phyloP scores from a whole-genome alignment of 2,888 invertebrate genomes.

The Torymus tubicola region DNA sequence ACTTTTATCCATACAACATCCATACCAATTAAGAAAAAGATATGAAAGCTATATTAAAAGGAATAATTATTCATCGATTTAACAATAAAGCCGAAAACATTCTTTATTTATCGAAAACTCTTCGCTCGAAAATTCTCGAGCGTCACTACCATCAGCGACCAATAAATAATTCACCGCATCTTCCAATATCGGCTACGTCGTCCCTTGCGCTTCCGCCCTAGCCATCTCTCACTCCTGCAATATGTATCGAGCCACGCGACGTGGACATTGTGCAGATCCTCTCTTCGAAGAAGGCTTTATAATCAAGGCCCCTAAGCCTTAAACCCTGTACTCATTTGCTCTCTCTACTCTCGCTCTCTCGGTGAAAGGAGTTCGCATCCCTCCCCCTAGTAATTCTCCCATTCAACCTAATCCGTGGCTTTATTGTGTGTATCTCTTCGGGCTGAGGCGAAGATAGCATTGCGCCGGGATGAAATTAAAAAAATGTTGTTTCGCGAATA shows the following conservation, averaged over 20 bases:
- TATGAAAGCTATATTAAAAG: too few species aligned
- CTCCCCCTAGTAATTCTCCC: conserved; percentile 13
- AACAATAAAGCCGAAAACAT: too few species aligned
- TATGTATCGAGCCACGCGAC: background rate
- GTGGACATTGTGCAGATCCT: background rate
- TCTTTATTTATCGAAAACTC: too few species aligned
- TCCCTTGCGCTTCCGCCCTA: background rate
- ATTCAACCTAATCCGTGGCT: conserved; percentile 29
- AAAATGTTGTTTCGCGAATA: background rate
- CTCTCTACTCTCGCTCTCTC: too few species aligned
- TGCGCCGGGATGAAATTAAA: conserved; percentile 20
- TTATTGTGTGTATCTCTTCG: conserved; percentile 33
- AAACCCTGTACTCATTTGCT: conserved; percentile 38
- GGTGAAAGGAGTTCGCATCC: conserved; percentile 6
- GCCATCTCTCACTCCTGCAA: background rate
- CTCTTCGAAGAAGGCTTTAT: conserved; percentile 8
- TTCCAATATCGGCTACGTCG: too few species aligned
- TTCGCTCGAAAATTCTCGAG: too few species aligned
- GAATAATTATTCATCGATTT: too few species aligned
- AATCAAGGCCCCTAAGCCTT: conserved; percentile 39
- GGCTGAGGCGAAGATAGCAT: conserved; percentile 24
- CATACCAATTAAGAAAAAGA: too few species aligned
- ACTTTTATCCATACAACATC: too few species aligned
- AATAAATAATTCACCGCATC: too few species aligned
- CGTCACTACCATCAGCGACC: too few species aligned